phyloP scores from a whole-genome alignment of 2,113 vertebrate genomes.

The Zosterops lateralis region DNA sequence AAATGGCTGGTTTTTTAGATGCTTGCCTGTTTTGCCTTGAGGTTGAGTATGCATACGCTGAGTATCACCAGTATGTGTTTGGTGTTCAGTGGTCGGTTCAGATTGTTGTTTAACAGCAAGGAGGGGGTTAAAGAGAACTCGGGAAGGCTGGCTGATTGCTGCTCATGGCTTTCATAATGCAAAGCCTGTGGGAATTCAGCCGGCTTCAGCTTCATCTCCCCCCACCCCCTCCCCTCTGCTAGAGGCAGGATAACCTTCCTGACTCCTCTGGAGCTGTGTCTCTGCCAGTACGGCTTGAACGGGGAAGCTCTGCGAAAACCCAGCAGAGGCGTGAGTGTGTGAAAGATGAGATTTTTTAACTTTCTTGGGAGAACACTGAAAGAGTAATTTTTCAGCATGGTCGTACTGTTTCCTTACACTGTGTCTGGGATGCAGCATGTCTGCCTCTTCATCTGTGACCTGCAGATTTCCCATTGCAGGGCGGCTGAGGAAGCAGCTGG shows the following conservation, averaged over 20 bases:
- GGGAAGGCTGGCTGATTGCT: slow-evolving; percentile 9
- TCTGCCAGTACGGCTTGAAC: neutral
- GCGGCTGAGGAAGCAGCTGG: slow-evolving; percentile 15
- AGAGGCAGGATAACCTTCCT: slow-evolving; percentile 19
- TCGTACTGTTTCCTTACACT: neutral
- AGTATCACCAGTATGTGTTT: neutral
- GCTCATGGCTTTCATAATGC: slow-evolving; percentile 54
- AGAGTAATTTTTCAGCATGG: neutral
- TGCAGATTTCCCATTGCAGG: neutral
- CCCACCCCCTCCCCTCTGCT: neutral
- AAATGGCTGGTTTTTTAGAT: neutral
- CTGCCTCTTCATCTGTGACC: slow-evolving; percentile 24
- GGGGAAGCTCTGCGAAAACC: neutral
- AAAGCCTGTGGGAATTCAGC: slow-evolving; percentile 47
- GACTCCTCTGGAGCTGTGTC: neutral
- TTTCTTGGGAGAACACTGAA: slow-evolving; percentile 12
- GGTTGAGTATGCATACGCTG: fast-evolving
- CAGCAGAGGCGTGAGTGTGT: neutral
- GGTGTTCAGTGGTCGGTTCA: neutral
- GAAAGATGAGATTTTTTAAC: slow-evolving; percentile 42
- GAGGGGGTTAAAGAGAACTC: slow-evolving; percentile 31
- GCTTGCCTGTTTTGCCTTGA: neutral
- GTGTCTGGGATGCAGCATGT: neutral
- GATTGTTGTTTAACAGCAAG: neutral
- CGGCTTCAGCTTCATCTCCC: neutral